Conservation (phyloP, 2,888 invertebrate genomes). For the Anthophora plumipes region DNA sequence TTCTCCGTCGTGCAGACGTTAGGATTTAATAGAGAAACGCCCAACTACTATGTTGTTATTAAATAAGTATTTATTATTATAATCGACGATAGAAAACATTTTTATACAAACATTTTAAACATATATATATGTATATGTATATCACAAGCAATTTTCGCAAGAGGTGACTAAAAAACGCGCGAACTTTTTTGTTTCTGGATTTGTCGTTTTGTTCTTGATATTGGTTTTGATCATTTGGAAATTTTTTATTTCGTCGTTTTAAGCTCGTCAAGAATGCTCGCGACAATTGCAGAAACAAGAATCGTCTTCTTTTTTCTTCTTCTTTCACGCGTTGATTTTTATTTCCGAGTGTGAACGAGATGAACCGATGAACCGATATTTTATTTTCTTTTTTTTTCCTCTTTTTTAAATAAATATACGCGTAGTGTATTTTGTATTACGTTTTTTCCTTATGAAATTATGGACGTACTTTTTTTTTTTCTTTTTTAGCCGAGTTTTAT, state of each 20-base stretch:
- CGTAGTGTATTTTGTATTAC: conserved; percentile 22
- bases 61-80: conserved; percentile 83
- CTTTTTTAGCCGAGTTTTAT: conserved; percentile 11
- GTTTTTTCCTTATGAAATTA: conserved; percentile 24
- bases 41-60: conserved; percentile 77
- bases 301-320: conserved; percentile 42
- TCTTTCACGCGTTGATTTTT: conserved; percentile 31
- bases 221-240: conserved; percentile 7
- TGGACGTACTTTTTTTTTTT: conserved; percentile 27
- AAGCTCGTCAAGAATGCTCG: conserved; percentile 13
- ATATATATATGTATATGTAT: conserved; percentile 47
- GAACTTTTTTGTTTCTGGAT: conserved; percentile 15
- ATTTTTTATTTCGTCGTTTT: background rate
- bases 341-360: conserved; percentile 8
- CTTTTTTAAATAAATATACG: conserved; percentile 25
- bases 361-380: conserved; percentile 33
- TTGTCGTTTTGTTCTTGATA: conserved; percentile 26
- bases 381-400: conserved; percentile 1
- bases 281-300: conserved; percentile 20
- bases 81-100: conserved; percentile 81
- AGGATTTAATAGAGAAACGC: conserved; percentile 47
- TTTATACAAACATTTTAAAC: conserved; percentile 79
- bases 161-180: conserved; percentile 64
- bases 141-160: conserved; percentile 75
- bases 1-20: conserved; percentile 46